These are phyloP conservation scores for Rhea americana DNA, from an alignment of 2,113 vertebrate genomes.

Conservation along the genomic window DNA sequence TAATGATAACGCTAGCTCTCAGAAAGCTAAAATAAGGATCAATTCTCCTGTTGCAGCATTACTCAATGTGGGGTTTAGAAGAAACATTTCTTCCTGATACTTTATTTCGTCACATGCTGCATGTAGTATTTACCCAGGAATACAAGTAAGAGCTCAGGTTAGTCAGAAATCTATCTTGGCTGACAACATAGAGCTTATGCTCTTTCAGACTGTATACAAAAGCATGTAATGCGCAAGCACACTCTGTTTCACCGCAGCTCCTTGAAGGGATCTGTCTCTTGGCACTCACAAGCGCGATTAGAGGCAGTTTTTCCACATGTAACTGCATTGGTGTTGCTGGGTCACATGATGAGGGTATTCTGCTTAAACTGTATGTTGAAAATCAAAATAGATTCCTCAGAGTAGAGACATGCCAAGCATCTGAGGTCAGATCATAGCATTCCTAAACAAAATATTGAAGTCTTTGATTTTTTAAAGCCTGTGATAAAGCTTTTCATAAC, in stretches of 20 bases:
- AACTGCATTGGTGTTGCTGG: neutral
- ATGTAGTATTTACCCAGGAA: neutral
- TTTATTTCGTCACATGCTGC: neutral
- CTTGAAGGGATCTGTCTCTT: neutral
- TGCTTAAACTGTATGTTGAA: conserved; percentile 14
- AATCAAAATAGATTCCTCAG: conserved; percentile 3
- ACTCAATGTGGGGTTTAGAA: neutral
- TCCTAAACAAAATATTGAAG: neutral
- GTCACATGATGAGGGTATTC: neutral
- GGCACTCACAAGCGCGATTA: neutral
- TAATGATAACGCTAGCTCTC: neutral
- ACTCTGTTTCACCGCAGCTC: conserved; percentile 23
- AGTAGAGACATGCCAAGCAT: neutral
- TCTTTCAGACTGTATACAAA: conserved; percentile 17
- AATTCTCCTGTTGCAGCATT: neutral
- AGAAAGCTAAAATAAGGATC: neutral
- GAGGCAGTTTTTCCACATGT: neutral
- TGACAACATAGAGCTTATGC: neutral
- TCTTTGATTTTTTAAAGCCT: neutral
- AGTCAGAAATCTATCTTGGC: neutral
- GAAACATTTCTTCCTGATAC: neutral
- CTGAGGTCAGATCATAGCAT: neutral
- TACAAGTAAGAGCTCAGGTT: conserved; percentile 6
- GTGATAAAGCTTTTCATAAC: neutral
- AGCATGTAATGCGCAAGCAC: conserved; percentile 7